Evolutionary conservation across 2,888 invertebrate species (phyloP).

Genomic region (Amblyjoppa fuscipennis): DNA sequence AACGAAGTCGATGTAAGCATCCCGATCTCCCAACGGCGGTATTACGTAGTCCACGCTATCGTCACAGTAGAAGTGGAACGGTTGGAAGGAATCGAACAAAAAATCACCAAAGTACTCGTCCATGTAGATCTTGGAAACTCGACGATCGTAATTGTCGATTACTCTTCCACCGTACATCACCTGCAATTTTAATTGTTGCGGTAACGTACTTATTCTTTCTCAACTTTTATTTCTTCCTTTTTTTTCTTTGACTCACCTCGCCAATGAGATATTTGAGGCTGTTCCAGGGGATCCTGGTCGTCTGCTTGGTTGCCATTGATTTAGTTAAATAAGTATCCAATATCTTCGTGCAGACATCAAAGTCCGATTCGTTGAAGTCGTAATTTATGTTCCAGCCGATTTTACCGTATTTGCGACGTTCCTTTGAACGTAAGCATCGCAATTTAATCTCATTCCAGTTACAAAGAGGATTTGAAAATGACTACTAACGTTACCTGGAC

Average conservation of each 20-base stretch:
- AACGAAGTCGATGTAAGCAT: slow-evolving; percentile 90
- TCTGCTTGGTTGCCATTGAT: slow-evolving; percentile 86
- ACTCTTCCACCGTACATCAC: slow-evolving; percentile 98
- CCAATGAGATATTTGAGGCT: slow-evolving; percentile 97
- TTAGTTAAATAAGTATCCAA: slow-evolving; percentile 94
- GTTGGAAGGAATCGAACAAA: slow-evolving; percentile 95
- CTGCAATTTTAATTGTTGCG: slow-evolving; percentile 82
- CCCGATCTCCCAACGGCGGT: slow-evolving; percentile 89
- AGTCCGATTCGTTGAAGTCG: slow-evolving; percentile 97
- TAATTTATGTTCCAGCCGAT: slow-evolving; percentile 98
- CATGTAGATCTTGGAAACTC: slow-evolving; percentile 95
- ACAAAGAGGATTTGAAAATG: slow-evolving; percentile 20
- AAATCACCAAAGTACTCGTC: slow-evolving; percentile 98
- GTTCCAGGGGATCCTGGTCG: slow-evolving; percentile 92
- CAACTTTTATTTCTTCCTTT: not conserved
- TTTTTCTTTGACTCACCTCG: slow-evolving; percentile 87
- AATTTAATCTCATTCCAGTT: not conserved
- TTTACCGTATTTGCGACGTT: slow-evolving; percentile 96
- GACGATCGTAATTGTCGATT: slow-evolving; percentile 95
- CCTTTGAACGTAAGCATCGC: slow-evolving; percentile 85
- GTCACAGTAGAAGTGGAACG: slow-evolving; percentile 95
- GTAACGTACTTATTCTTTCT: slow-evolving; percentile 10
- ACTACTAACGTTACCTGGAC: slow-evolving; percentile 88
- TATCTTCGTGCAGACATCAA: slow-evolving; percentile 94
- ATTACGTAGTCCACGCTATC: slow-evolving; percentile 91